Evolutionary conservation across 2,797 vertebrate genomes (phyloP).

Genomic region (Labeo calbasu): DNA sequence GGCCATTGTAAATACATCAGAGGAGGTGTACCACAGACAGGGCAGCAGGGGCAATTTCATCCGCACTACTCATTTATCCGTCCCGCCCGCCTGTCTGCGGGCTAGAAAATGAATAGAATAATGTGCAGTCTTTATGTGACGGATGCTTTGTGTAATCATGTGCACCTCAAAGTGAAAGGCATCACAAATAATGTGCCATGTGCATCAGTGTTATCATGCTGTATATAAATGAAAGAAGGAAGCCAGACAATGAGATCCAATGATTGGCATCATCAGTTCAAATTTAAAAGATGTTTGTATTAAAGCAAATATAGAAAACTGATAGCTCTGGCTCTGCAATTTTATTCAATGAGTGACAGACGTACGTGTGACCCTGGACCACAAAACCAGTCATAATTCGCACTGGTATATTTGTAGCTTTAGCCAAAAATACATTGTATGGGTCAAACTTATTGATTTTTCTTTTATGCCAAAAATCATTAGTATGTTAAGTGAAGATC

Average conservation of each 20-base stretch:
- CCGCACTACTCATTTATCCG: slow-evolving; percentile 4
- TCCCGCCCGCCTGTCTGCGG: not conserved
- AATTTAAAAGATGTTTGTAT: not conserved
- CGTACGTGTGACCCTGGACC: no score
- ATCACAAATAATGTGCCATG: slow-evolving; percentile 41
- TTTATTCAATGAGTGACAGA: not conserved
- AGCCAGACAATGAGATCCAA: not conserved
- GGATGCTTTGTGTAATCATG: slow-evolving; percentile 34
- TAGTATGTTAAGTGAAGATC: no score
- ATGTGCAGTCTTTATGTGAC: slow-evolving; percentile 35
- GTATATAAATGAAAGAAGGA: not conserved
- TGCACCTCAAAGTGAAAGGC: slow-evolving; percentile 30
- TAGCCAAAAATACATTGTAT: no score
- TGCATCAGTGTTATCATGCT: not conserved
- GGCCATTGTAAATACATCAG: slow-evolving; percentile 43
- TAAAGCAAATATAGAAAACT: not conserved
- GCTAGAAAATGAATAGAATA: slow-evolving; percentile 7
- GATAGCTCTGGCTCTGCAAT: not conserved
- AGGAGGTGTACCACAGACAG: not conserved
- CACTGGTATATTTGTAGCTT: no score
- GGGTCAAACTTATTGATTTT: no score
- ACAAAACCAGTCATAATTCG: no score
- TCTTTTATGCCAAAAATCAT: no score
- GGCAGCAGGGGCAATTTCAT: slow-evolving; percentile 28
- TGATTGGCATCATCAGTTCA: not conserved